A percentile compares a stretch with the other conserved stretches of the same genome.
These are phyloP conservation scores for Scleropages formosus DNA, from an alignment of 2,797 vertebrate species.

Conservation along the genomic window DNA sequence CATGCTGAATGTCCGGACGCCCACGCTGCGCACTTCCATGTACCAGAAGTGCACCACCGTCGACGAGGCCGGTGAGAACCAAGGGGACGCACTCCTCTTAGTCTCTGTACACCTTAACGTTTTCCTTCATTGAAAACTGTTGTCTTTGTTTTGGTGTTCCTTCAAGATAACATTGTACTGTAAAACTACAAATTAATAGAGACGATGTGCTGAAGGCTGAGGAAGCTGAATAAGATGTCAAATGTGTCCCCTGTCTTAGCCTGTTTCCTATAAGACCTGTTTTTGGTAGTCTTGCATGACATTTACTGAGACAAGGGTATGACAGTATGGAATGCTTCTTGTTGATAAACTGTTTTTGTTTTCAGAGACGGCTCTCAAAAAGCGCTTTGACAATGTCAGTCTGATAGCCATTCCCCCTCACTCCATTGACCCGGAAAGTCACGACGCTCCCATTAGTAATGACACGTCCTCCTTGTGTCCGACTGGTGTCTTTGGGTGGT, in stretches of 20 bases:
- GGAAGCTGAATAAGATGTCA: neutral
- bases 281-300: neutral
- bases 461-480: neutral
- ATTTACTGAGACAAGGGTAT: neutral
- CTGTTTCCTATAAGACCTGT: neutral
- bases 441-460: slow-evolving; percentile 51
- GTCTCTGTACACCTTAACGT: neutral
- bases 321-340: neutral
- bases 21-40: slow-evolving; percentile 94
- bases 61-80: slow-evolving; percentile 83
- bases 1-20: slow-evolving; percentile 90
- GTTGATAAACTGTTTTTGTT: slow-evolving; percentile 40
- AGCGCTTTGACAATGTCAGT: slow-evolving; percentile 55
- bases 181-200: neutral
- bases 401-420: slow-evolving; percentile 53
- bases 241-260: neutral
- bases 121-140: too few relatives aligned
- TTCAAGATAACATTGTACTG: neutral
- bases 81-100: neutral
- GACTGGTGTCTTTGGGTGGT: slow-evolving; percentile 34
- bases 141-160: neutral
- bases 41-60: slow-evolving; percentile 96
- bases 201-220: neutral
- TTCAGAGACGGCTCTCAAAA: slow-evolving; percentile 59
- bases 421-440: slow-evolving; percentile 47